A percentile compares a stretch with the other conserved stretches of the same genome.
Conservation (phyloP, 35 echinoderm and acorn worm species). For the Ptychodera flava region DNA sequence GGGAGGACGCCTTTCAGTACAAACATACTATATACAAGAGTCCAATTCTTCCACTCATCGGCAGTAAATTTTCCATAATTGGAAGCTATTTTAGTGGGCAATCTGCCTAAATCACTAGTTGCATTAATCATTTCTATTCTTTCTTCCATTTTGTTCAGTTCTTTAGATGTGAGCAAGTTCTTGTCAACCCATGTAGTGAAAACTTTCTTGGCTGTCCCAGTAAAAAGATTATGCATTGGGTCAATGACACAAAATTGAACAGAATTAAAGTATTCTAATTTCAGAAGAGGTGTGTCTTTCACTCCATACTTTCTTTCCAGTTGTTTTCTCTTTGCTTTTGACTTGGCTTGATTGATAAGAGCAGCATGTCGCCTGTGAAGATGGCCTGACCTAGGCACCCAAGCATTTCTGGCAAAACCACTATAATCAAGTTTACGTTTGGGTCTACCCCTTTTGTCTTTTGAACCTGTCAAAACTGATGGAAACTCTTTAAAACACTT, state of each 20-base stretch:
- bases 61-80: too few species aligned
- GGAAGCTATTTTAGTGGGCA: conserved; percentile 24
- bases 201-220: conserved; percentile 22
- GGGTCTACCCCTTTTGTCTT: neutral
- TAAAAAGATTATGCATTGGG: conserved; percentile 35
- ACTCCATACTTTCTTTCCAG: neutral
- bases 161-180: neutral
- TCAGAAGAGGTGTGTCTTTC: neutral
- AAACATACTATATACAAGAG: conserved; percentile 12
- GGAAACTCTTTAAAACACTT: neutral
- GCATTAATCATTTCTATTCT: conserved; percentile 5
- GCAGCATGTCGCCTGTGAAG: neutral
- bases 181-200: conserved; percentile 14
- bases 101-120: conserved; percentile 12
- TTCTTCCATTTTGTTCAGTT: neutral
- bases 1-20: conserved; percentile 16
- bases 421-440: neutral
- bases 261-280: conserved; percentile 15
- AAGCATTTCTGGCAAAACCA: neutral
- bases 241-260: conserved; percentile 34
- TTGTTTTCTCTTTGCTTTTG: neutral
- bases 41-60: conserved; percentile 51
- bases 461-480: neutral
- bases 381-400: neutral
- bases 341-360: neutral